Evolutionary conservation across 2,888 invertebrate genomes (phyloP).

Genomic region (Erpobdella octoculata): DNA sequence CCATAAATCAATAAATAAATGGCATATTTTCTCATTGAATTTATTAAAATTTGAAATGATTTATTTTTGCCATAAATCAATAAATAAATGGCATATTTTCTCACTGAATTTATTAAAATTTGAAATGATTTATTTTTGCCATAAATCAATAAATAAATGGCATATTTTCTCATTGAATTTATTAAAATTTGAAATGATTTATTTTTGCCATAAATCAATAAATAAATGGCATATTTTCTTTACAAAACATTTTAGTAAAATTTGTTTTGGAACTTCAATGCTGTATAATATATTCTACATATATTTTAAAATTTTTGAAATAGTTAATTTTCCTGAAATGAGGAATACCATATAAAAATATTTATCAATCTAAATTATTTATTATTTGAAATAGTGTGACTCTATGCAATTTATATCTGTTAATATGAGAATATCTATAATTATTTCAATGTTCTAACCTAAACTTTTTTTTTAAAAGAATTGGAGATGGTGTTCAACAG

Average conservation of each 20-base stretch:
- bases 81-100: not conserved
- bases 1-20: not conserved
- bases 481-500: constrained; percentile 88
- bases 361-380: no score
- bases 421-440: no score
- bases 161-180: not conserved
- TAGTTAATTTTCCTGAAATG: no score
- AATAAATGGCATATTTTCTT: not conserved
- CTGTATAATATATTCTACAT: no score
- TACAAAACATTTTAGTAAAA: no score
- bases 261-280: no score
- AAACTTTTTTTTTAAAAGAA: constrained; percentile 56
- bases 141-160: constrained; percentile 4
- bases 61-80: not conserved
- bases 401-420: not conserved
- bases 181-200: not conserved
- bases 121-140: not conserved
- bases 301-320: no score
- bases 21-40: not conserved
- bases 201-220: not conserved
- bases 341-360: no score
- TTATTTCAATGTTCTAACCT: not conserved
- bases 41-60: not conserved
- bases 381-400: no score
- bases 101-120: not conserved